These are phyloP conservation scores for Pristis pectinata DNA, from an alignment of 2,797 vertebrate species.

Conservation along the genomic window DNA sequence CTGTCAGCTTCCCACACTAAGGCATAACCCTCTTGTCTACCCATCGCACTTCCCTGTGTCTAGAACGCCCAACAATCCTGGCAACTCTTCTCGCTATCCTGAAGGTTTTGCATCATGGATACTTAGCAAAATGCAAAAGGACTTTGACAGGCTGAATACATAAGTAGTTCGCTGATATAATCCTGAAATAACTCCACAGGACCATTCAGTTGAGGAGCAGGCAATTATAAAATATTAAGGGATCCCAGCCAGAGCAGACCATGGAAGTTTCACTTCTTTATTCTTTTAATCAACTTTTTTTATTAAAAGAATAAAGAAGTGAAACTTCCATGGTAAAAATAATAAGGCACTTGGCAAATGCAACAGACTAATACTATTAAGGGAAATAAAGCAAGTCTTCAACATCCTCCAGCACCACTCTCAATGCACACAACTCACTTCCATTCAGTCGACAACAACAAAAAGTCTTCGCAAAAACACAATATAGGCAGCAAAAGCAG, in stretches of 20 bases:
- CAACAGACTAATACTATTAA: background rate
- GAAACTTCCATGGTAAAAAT: background rate
- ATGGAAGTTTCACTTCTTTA: no score
- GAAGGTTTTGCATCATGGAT: background rate
- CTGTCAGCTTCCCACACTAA: background rate
- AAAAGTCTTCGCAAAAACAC: slow-evolving; percentile 1
- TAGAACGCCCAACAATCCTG: background rate
- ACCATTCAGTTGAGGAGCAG: background rate
- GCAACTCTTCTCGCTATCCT: background rate
- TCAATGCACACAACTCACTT: background rate
- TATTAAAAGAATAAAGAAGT: background rate
- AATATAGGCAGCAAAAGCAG: background rate
- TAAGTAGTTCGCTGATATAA: background rate
- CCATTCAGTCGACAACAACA: background rate
- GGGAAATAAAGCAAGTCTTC: background rate
- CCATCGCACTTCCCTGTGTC: no score
- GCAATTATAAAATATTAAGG: slow-evolving; percentile 14
- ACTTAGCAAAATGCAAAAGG: background rate
- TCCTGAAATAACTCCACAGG: background rate
- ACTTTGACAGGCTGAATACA: background rate
- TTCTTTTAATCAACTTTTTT: no score
- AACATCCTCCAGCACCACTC: no score
- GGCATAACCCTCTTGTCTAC: background rate
- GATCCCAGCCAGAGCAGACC: background rate
- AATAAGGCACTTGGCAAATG: background rate